Conservation (phyloP, 2,797 vertebrate species). For the Artibeus jamaicensis region DNA sequence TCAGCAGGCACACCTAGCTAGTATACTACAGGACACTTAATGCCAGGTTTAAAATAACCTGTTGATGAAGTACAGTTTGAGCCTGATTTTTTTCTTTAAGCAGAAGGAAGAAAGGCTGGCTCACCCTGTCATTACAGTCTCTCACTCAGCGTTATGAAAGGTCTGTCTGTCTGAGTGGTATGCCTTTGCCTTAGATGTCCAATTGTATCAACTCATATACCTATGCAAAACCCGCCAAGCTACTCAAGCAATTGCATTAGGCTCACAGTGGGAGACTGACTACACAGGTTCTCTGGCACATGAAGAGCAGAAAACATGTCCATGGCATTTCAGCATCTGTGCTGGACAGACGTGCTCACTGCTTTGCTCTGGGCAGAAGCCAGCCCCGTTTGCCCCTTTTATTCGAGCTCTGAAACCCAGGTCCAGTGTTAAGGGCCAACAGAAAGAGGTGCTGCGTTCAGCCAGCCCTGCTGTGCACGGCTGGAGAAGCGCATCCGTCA, state of each 20-base stretch:
- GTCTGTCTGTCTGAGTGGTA: background rate
- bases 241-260: background rate
- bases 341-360: background rate
- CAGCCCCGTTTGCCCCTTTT: background rate
- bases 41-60: background rate
- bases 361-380: background rate
- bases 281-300: background rate
- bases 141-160: background rate
- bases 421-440: background rate
- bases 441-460: background rate
- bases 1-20: background rate
- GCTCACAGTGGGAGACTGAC: background rate
- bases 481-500: constrained; percentile 30
- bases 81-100: background rate
- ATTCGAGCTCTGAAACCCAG: constrained; percentile 38
- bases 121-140: background rate
- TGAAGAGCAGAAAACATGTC: background rate
- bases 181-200: background rate
- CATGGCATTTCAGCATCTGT: background rate
- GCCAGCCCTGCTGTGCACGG: background rate
- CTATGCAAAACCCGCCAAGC: background rate
- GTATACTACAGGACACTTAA: background rate
- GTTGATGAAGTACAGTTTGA: background rate
- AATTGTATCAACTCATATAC: background rate
- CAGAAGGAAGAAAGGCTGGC: background rate